Evolutionary conservation across 2,888 invertebrate genomes (phyloP).

Genomic region (Morpho helenor): DNA sequence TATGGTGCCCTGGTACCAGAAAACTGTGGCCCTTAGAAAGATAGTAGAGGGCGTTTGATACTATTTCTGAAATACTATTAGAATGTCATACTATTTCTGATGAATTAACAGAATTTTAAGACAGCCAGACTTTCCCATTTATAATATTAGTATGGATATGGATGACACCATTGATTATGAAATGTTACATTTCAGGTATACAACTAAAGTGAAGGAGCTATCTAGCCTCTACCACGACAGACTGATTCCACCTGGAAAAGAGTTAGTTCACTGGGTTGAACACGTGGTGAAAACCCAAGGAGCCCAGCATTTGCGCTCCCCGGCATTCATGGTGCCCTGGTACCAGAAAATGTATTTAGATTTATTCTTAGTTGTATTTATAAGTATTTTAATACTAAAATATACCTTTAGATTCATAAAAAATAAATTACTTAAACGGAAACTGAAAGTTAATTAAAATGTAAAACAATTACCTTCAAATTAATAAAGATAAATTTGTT

Average conservation of each 20-base stretch:
- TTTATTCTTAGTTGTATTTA: constrained; percentile 23
- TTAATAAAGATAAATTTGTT: too few species aligned
- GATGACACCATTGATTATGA: too few species aligned
- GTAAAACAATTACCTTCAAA: constrained; percentile 4
- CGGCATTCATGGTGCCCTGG: constrained; percentile 41
- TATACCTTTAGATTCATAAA: too few species aligned
- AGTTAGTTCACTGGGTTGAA: constrained; percentile 46
- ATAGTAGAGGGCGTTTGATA: too few species aligned
- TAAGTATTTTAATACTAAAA: not conserved
- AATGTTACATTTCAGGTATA: constrained; percentile 16
- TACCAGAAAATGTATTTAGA: constrained; percentile 52
- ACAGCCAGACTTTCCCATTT: too few species aligned
- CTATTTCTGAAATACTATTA: too few species aligned
- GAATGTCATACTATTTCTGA: too few species aligned
- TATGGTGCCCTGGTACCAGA: too few species aligned
- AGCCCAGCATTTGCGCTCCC: constrained; percentile 46
- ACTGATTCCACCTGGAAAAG: constrained; percentile 35
- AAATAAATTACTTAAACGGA: not conserved
- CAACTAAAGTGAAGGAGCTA: constrained; percentile 36
- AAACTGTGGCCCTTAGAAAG: too few species aligned
- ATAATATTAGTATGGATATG: too few species aligned
- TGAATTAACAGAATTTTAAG: too few species aligned
- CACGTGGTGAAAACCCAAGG: constrained; percentile 47
- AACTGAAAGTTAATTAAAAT: constrained; percentile 6
- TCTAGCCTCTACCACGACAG: constrained; percentile 47